Conservation (phyloP, 2,888 invertebrate genomes). For the Drosophila hamatofila region DNA sequence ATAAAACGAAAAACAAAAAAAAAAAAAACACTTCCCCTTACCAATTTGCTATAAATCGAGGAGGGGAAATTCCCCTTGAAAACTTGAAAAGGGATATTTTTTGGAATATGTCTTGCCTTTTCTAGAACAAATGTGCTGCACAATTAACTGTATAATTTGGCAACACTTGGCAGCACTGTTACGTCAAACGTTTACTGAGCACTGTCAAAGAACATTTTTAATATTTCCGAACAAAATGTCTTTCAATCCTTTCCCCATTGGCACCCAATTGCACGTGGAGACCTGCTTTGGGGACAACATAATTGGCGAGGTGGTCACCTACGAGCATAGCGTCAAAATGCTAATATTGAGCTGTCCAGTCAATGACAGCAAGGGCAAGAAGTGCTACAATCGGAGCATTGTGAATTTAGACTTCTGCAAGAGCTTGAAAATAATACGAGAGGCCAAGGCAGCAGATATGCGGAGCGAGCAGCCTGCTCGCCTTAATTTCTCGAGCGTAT, state of each 20-base stretch:
- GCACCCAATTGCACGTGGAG: conserved; percentile 36
- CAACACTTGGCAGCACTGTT: conserved; percentile 34
- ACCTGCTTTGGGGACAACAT: conserved; percentile 47
- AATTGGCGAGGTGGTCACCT: conserved; percentile 42
- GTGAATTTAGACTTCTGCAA: conserved; percentile 55
- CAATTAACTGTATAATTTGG: conserved; percentile 14
- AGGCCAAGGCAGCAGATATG: conserved; percentile 19
- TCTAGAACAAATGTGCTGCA: conserved; percentile 9
- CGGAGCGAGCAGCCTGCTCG: conserved; percentile 23
- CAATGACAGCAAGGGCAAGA: conserved; percentile 24
- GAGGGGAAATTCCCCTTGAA: not conserved
- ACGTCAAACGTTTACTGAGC: not conserved
- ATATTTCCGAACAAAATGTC: conserved; percentile 8
- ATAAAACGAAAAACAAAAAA: conserved; percentile 54
- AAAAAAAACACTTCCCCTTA: not conserved
- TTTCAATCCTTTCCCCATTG: conserved; percentile 39
- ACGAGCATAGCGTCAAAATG: conserved; percentile 51
- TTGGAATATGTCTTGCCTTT: not conserved
- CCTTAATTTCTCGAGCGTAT: conserved; percentile 36
- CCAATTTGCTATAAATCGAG: not conserved
- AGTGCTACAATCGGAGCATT: conserved; percentile 26
- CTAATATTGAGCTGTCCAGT: conserved; percentile 34
- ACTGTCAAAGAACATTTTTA: conserved; percentile 9
- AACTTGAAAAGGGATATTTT: conserved; percentile 9
- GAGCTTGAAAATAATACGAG: conserved; percentile 43